Conservation (phyloP, 1,140 invertebrate species). For the Drosophila suzukii region DNA sequence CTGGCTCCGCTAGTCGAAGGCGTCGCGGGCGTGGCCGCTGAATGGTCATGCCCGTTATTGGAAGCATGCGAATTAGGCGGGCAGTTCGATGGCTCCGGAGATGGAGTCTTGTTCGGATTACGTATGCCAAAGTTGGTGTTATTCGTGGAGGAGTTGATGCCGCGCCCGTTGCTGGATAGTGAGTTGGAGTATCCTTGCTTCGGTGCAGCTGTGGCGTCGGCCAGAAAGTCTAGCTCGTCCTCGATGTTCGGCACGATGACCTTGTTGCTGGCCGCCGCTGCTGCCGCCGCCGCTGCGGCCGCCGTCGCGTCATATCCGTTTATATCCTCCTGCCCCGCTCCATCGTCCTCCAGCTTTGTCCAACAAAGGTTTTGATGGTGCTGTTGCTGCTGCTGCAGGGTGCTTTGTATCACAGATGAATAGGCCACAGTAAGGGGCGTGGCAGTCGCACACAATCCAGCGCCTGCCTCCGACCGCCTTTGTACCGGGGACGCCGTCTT, state of each 20-base stretch:
- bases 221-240: constrained; percentile 92
- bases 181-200: constrained; percentile 85
- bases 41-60: constrained; percentile 56
- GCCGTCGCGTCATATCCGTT: too few species aligned
- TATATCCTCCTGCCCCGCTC: too few species aligned
- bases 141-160: constrained; percentile 71
- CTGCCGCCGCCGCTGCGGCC: constrained; percentile 86
- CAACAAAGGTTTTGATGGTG: too few species aligned
- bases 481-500: too few species aligned
- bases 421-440: too few species aligned
- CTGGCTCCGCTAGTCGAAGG: constrained; percentile 12
- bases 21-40: constrained; percentile 11
- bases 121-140: constrained; percentile 81
- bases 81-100: constrained; percentile 65
- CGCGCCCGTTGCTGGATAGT: constrained; percentile 74
- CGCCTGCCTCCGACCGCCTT: too few species aligned
- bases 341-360: too few species aligned
- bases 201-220: constrained; percentile 85
- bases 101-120: constrained; percentile 77
- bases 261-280: constrained; percentile 88
- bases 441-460: too few species aligned
- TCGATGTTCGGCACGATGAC: constrained; percentile 94
- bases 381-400: too few species aligned
- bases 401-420: too few species aligned
- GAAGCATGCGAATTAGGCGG: constrained; percentile 33